phyloP scores from a whole-genome alignment of 2,797 vertebrate species.

The Coendou prehensilis region DNA sequence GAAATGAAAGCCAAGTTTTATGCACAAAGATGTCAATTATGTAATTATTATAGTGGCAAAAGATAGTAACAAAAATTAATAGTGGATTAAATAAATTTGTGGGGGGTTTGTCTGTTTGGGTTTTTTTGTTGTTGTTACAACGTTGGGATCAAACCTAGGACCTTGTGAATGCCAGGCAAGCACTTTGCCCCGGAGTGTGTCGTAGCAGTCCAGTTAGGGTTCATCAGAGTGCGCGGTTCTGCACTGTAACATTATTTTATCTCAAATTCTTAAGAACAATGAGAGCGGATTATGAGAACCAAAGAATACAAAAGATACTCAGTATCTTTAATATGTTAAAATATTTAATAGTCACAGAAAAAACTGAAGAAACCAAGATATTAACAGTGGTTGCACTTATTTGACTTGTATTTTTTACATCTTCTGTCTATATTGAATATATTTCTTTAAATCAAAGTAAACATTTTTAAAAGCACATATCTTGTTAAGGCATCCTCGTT shows the following conservation, averaged over 20 bases:
- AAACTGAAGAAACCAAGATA: conserved; percentile 59
- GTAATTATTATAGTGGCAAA: conserved; percentile 11
- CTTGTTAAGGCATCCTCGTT: not conserved
- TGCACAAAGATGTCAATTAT: conserved; percentile 5
- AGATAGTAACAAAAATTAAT: conserved; percentile 33
- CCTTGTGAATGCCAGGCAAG: not conserved
- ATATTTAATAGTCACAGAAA: conserved; percentile 22
- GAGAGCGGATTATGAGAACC: conserved; percentile 18
- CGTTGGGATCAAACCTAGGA: not conserved
- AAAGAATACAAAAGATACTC: not conserved
- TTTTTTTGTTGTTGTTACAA: not conserved
- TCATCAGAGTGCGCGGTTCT: not conserved
- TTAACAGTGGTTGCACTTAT: not conserved
- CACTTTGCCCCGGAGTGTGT: not conserved
- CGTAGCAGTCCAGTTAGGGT: not conserved
- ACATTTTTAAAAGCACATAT: not conserved
- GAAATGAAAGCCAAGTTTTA: conserved; percentile 62
- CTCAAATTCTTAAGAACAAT: conserved; percentile 31
- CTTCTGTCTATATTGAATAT: not conserved
- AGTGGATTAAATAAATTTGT: conserved; percentile 9
- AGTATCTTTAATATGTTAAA: not conserved
- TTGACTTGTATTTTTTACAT: not conserved
- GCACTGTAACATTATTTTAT: conserved; percentile 1
- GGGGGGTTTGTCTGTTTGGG: not conserved
- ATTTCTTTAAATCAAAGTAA: conserved; percentile 50